Conservation (phyloP, 2,888 invertebrate genomes). For the Eudiplozoon nipponicum region DNA sequence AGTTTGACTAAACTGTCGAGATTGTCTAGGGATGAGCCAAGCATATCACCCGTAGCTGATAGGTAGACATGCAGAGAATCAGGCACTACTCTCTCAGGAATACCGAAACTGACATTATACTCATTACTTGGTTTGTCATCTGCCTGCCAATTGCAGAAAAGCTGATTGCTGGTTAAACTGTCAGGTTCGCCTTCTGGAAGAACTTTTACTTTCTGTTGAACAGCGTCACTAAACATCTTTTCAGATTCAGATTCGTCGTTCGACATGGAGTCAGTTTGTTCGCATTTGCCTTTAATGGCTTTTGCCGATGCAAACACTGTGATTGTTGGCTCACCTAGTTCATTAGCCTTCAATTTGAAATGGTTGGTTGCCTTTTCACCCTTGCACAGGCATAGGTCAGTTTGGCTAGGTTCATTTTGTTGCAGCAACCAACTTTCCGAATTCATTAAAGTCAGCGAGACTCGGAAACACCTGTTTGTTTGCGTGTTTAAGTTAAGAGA, state of each 20-base stretch:
- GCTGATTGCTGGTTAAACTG: too few relatives aligned
- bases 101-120: not conserved
- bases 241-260: too few relatives aligned
- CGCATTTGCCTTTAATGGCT: conserved; percentile 2
- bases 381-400: conserved; percentile 9
- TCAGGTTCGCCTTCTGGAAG: conserved; percentile 11
- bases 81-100: not conserved
- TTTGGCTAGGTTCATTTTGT: too few relatives aligned
- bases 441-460: too few relatives aligned
- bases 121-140: not conserved
- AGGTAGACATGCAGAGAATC: conserved; percentile 5
- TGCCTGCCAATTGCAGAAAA: too few relatives aligned
- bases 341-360: conserved; percentile 8
- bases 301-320: conserved; percentile 1
- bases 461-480: too few relatives aligned
- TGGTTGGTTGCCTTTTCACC: conserved; percentile 6
- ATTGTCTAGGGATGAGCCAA: conserved; percentile 4
- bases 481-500: too few relatives aligned
- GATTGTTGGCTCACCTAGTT: conserved; percentile 7
- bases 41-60: conserved; percentile 2
- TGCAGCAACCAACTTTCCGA: too few relatives aligned
- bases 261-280: not conserved
- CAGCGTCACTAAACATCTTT: conserved; percentile 2
- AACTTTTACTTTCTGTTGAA: conserved; percentile 6
- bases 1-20: conserved; percentile 3